Base-by-base conservation (phyloP, 2,797 vertebrate genomes). In the Rhodeus uyekii region DNA sequence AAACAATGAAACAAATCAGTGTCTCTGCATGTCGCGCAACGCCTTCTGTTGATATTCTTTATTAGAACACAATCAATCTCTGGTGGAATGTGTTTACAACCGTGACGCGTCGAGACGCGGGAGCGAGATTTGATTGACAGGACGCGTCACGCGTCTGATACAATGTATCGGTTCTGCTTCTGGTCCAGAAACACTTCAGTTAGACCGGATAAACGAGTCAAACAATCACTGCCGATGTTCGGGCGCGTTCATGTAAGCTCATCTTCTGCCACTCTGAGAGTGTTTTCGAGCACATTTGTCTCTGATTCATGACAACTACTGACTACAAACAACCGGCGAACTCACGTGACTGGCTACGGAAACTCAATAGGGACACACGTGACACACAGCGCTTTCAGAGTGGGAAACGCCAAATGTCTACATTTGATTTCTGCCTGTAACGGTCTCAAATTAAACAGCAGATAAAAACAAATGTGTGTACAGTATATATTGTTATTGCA, bases 331-430 rank as follows among this genome's bases (percentile, higher is more conserved):
- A 76, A 76, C 29, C 63, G 22, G 50, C 60, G 55, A n/a, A 0
- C 18, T 90, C 93, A 91, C 85, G 89, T 93, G 93, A 93, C 90
- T 64, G 24, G 68, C 86, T 92, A 94, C 92, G 92, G 92, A 92
- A 92, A 90, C 93, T 76, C 39, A 36, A 2, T 10, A 0, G 0
- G 91, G 87, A 89, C 90, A 88, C 0, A 3, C 34, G 3, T 63
- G 27, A 46, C 8, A 5, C 4, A 13, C 32, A 14, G 18, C 6
- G 36, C 76, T 61, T 53, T 24, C 48, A 39, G 69, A 75, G 32
- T 32, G 10, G n/a, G 53, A 32, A 72, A 32, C 14, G 2, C 22
- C 10, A 6, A 32, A 68, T 27, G 8, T 67, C 50, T 7, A 24
- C 19, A 48, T 42, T 64, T 36, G 16, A 32, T 46, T 58, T 39